These are phyloP conservation scores for Lacerta bilineata DNA, from an alignment of 2,797 vertebrate genomes.

Conservation along the genomic window DNA sequence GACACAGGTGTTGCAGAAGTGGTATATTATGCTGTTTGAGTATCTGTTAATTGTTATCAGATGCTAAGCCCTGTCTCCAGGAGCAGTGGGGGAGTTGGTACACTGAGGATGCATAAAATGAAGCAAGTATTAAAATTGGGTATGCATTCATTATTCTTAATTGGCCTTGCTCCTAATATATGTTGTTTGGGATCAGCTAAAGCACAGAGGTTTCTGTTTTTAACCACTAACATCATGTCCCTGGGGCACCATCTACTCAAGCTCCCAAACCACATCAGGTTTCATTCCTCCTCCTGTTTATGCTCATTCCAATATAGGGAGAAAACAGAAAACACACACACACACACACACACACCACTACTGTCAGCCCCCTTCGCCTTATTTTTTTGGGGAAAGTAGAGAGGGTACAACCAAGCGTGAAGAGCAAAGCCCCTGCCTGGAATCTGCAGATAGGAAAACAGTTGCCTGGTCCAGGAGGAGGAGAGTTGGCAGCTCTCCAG, in stretches of 20 bases:
- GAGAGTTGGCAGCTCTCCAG: constrained; percentile 58
- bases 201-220: not conserved
- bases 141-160: not conserved
- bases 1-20: not conserved
- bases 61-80: too few relatives aligned
- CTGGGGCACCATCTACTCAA: not conserved
- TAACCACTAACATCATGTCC: too few relatives aligned
- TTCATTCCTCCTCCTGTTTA: constrained; percentile 48
- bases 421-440: constrained; percentile 53
- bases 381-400: constrained; percentile 45
- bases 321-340: constrained; percentile 39
- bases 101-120: not conserved
- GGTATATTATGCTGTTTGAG: not conserved
- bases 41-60: too few relatives aligned
- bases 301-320: constrained; percentile 43
- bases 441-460: constrained; percentile 68
- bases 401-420: constrained; percentile 56
- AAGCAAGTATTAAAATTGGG: not conserved
- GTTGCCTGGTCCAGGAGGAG: constrained; percentile 49
- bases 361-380: constrained; percentile 50
- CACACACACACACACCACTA: constrained; percentile 33
- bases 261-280: constrained; percentile 5
- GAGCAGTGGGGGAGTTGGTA: not conserved
- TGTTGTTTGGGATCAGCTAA: not conserved
- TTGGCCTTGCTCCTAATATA: not conserved